A percentile compares a stretch with the other conserved stretches of the same genome.
Conservation (phyloP, 1,140 invertebrate genomes). For the Scaptomyza graminum region DNA sequence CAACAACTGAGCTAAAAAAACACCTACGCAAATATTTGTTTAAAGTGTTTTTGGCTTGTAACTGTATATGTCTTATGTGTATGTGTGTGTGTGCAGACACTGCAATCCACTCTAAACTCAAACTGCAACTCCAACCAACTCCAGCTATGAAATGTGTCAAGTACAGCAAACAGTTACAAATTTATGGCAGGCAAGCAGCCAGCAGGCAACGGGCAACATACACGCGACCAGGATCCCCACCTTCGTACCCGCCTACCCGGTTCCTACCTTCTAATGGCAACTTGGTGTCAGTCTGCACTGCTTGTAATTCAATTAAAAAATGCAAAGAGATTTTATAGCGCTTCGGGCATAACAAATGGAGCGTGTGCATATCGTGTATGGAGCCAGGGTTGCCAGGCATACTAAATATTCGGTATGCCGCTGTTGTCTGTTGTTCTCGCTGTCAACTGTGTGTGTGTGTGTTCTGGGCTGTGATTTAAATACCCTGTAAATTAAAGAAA, state of each 20-base stretch:
- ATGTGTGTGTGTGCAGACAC: conserved; percentile 3
- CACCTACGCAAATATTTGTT: conserved; percentile 76
- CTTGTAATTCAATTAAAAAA: conserved; percentile 80
- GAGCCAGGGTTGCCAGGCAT: background rate
- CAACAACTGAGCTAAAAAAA: conserved; percentile 29
- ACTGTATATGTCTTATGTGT: background rate
- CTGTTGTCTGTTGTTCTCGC: conserved; percentile 25
- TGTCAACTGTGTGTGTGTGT: conserved; percentile 14
- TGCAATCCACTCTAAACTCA: conserved; percentile 29
- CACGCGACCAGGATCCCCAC: conserved; percentile 62
- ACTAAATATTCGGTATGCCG: background rate
- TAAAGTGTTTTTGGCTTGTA: conserved; percentile 39
- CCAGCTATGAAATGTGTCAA: conserved; percentile 74
- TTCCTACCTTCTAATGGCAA: background rate
- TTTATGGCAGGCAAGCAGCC: conserved; percentile 62
- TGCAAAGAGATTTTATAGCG: conserved; percentile 61
- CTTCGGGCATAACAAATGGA: conserved; percentile 64
- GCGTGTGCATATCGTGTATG: conserved; percentile 20
- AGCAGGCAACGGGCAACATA: conserved; percentile 14
- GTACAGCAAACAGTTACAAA: conserved; percentile 81
- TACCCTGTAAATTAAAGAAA: conserved; percentile 20
- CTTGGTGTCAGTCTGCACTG: conserved; percentile 7
- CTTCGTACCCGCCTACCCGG: background rate
- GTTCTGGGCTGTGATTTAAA: background rate
- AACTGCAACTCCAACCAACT: conserved; percentile 12